phyloP scores from a whole-genome alignment of 2,888 invertebrate genomes.

The Melolontha melolontha region DNA sequence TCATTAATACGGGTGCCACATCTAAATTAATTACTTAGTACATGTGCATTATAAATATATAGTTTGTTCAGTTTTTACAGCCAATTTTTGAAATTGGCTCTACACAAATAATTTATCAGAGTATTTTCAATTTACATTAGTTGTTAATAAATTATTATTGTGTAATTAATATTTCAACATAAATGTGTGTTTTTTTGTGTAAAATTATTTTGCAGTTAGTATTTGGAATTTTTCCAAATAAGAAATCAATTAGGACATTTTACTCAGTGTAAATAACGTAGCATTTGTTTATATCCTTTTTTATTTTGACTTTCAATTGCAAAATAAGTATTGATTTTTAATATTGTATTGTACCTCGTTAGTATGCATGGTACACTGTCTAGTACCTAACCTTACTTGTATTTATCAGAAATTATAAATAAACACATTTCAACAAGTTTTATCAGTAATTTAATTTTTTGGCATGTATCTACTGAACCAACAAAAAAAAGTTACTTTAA shows the following conservation, averaged over 20 bases:
- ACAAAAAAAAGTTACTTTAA: slow-evolving; percentile 29
- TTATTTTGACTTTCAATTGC: slow-evolving; percentile 39
- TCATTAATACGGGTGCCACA: slow-evolving; percentile 44
- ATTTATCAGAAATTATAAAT: slow-evolving; percentile 49
- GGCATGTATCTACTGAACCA: slow-evolving; percentile 55
- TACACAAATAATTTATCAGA: slow-evolving; percentile 42
- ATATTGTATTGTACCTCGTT: slow-evolving; percentile 44
- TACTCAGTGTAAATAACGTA: slow-evolving; percentile 23
- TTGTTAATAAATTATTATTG: slow-evolving; percentile 40
- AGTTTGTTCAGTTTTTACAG: slow-evolving; percentile 55
- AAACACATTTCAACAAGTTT: slow-evolving; percentile 49
- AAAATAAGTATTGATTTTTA: slow-evolving; percentile 43
- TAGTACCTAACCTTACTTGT: slow-evolving; percentile 43
- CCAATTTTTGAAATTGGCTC: slow-evolving; percentile 48
- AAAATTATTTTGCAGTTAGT: slow-evolving; percentile 43
- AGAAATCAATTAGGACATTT: slow-evolving; percentile 7
- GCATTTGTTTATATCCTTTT: slow-evolving; percentile 32
- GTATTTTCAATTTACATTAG: slow-evolving; percentile 37
- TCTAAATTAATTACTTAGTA: slow-evolving; percentile 47
- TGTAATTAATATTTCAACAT: slow-evolving; percentile 39
- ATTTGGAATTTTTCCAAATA: slow-evolving; percentile 11
- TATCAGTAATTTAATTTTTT: slow-evolving; percentile 46
- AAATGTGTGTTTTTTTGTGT: slow-evolving; percentile 43
- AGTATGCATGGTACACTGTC: slow-evolving; percentile 44
- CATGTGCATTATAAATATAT: slow-evolving; percentile 40